phyloP scores from a whole-genome alignment of 2,797 vertebrate genomes.

The Xyrichtys novacula region DNA sequence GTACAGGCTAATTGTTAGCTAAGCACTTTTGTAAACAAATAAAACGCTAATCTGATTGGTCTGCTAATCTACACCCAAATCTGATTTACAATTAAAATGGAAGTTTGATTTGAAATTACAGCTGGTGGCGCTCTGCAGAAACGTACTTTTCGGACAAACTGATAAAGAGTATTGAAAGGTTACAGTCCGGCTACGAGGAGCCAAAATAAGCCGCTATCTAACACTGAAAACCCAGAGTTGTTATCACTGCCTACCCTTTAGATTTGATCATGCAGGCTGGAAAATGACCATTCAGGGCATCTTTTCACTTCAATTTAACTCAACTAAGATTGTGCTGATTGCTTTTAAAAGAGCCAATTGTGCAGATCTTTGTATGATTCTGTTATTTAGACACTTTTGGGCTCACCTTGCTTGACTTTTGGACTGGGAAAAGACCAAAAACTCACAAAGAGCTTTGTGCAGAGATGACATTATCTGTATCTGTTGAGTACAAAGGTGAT shows the following conservation, averaged over 20 bases:
- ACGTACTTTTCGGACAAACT: neutral
- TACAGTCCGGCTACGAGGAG: neutral
- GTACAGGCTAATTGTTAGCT: neutral
- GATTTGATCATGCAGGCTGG: neutral
- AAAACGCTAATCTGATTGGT: neutral
- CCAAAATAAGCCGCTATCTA: neutral
- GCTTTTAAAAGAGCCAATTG: neutral
- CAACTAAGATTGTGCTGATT: conserved; percentile 4
- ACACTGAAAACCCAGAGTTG: neutral
- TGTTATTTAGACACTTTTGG: neutral
- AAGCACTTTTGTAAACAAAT: conserved; percentile 9
- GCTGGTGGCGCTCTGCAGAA: neutral
- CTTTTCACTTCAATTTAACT: neutral
- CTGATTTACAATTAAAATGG: neutral
- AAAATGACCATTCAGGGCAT: neutral
- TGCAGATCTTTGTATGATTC: neutral
- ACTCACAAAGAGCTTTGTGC: no score
- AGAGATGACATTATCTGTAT: no score
- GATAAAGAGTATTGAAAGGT: neutral
- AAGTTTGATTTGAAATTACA: conserved; percentile 5
- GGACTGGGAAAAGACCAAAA: no score
- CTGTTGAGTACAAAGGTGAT: no score
- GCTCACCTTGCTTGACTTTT: no score
- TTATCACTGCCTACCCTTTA: neutral
- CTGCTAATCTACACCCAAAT: neutral